phyloP scores from a whole-genome alignment of 2,113 vertebrate species.

The Chloroceryle aenea region DNA sequence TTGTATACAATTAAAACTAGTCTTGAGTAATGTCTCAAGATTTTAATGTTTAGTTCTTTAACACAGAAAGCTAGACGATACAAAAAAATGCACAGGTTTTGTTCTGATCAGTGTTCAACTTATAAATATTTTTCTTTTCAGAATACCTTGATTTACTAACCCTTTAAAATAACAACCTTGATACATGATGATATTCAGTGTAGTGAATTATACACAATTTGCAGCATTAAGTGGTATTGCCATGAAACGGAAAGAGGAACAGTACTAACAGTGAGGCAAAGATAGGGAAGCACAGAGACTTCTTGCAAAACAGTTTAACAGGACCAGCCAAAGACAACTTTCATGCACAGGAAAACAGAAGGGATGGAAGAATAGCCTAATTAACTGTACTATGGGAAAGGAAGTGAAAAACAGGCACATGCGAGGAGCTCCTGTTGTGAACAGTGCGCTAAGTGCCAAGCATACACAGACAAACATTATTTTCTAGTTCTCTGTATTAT shows the following conservation, averaged over 20 bases:
- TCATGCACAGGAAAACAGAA: not conserved
- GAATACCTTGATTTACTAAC: not conserved
- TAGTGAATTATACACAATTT: not conserved
- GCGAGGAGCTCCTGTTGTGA: not conserved
- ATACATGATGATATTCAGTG: not conserved
- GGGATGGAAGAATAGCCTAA: not conserved
- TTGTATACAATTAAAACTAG: not conserved
- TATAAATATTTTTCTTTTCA: not conserved
- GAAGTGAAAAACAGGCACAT: not conserved
- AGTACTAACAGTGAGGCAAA: not conserved
- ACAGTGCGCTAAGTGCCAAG: not conserved
- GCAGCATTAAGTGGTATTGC: not conserved
- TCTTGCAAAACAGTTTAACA: not conserved
- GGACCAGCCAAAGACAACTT: not conserved
- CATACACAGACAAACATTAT: not conserved
- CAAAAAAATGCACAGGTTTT: not conserved
- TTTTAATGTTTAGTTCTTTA: not conserved
- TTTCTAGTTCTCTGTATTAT: not conserved
- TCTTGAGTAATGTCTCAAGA: not conserved
- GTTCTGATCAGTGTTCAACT: not conserved
- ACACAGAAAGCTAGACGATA: not conserved
- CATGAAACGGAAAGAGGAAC: not conserved
- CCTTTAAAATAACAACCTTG: not conserved
- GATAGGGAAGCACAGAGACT: not conserved
- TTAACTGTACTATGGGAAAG: not conserved